These are phyloP conservation scores for Athripsodes cinereus DNA, from an alignment of 2,888 invertebrate genomes.

Conservation along the genomic window DNA sequence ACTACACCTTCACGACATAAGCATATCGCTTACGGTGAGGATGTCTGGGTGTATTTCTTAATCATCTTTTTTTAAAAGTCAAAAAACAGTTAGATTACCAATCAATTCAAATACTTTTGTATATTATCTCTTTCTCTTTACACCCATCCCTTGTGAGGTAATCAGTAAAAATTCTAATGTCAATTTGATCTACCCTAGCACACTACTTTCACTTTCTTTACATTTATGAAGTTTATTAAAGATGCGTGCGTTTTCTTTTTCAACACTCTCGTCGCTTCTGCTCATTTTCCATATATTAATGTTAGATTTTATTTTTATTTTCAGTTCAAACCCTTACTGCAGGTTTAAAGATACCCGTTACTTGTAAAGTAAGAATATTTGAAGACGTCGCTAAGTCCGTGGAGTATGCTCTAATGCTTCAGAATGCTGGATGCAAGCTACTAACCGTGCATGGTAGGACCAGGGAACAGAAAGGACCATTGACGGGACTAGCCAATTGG, in stretches of 20 bases:
- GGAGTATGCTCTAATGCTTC: constrained; percentile 89
- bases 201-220: no score
- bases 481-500: constrained; percentile 95
- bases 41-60: no score
- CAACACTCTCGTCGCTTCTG: no score
- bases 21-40: no score
- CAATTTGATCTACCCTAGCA: no score
- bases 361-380: constrained; percentile 93
- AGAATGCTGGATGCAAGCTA: constrained; percentile 85
- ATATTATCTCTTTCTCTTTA: neutral
- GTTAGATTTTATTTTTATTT: constrained; percentile 32
- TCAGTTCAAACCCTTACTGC: constrained; percentile 64
- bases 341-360: constrained; percentile 80
- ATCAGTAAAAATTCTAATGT: no score
- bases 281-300: no score
- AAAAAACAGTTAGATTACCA: constrained; percentile 1
- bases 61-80: no score
- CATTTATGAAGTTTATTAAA: no score
- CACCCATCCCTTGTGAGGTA: no score
- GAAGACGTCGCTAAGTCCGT: constrained; percentile 80
- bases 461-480: constrained; percentile 91
- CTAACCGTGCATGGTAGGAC: constrained; percentile 95
- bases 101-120: neutral
- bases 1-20: no score
- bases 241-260: no score